These are phyloP conservation scores for Melanotus villosus DNA, from an alignment of 2,888 invertebrate species.

Conservation along the genomic window DNA sequence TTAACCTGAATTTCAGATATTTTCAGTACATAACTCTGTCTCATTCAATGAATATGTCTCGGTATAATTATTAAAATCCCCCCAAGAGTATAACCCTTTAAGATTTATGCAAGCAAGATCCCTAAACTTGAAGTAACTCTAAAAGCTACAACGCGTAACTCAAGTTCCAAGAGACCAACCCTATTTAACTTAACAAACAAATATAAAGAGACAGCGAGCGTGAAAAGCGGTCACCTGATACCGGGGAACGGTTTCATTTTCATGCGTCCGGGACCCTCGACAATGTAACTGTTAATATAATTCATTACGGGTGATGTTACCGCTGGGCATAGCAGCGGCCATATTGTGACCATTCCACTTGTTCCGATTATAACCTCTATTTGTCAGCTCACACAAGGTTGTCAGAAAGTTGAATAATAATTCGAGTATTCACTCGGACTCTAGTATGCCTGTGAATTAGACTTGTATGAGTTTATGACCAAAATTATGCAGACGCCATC, in stretches of 20 bases:
- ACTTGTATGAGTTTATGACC: conserved; percentile 20
- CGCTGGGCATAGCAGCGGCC: conserved; percentile 50
- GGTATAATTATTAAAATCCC: conserved; percentile 16
- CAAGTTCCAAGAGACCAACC: conserved; percentile 46
- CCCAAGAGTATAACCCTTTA: conserved; percentile 5
- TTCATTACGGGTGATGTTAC: conserved; percentile 55
- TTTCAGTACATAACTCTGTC: too few species aligned
- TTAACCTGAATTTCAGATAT: too few species aligned
- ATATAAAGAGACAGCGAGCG: conserved; percentile 47
- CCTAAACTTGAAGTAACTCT: conserved; percentile 29
- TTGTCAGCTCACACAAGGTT: conserved; percentile 40
- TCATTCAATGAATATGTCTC: not conserved
- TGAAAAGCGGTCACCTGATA: conserved; percentile 48
- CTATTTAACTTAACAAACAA: conserved; percentile 48
- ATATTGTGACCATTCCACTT: conserved; percentile 47
- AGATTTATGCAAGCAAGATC: conserved; percentile 12
- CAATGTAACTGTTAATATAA: conserved; percentile 53
- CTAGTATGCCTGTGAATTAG: conserved; percentile 30
- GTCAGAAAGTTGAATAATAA: conserved; percentile 42
- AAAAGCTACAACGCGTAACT: conserved; percentile 36
- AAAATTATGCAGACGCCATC: conserved; percentile 34
- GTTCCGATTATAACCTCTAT: conserved; percentile 46
- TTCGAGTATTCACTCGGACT: too few species aligned
- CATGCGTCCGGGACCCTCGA: conserved; percentile 43
- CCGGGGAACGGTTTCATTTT: conserved; percentile 46